Evolutionary conservation across 2,797 vertebrate genomes (phyloP), one percentile per base, ranked within the genome.

Genomic region (Epinephelus awoara): DNA sequence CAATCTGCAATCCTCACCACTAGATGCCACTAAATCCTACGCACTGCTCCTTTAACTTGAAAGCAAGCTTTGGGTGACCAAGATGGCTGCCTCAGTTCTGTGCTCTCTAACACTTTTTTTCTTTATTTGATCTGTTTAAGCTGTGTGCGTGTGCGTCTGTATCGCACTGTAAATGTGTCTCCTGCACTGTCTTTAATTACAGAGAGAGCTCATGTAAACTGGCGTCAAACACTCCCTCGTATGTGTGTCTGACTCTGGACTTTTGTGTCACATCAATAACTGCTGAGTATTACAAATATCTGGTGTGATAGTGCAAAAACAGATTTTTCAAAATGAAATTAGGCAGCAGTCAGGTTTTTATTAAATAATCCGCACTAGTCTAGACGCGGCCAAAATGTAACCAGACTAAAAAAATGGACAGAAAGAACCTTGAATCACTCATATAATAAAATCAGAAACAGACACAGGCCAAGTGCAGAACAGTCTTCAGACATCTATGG

Each of bases 361-460:
- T 1, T 34, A 25, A 67, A 63, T n/a, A 46, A 49, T 19, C 17
- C 50, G 44, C 61, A 49, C 47, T 27, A 3, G 49, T 44, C 63
- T 40, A 62, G 17, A 62, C 51, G 13, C 5, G 49, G 57, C 44
- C 62, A 75, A 78, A n/a, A 23, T 72, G 69, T 81, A 46, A 44
- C 47, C 17, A 67, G 47, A 74, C 46, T 17, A 23, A 66, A 23
- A 54, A 69, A 52, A 64, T 38, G 50, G 44, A 72, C 74, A 57
- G 47, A 83, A 75, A 79, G 61, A 68, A 57, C 49, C 62, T 73
- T 76, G 51, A 69, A 70, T 67, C 17, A 46, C n/a, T 64, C 40
- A 5, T 25, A 59, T 81, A 69, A 59, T 81, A 69, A 54, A 86
- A 87, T 77, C 69, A 82, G 44, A 84, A 83, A 77, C 67, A 87